phyloP scores from a whole-genome alignment of 2,797 vertebrate genomes.

The Takifugu rubripes region DNA sequence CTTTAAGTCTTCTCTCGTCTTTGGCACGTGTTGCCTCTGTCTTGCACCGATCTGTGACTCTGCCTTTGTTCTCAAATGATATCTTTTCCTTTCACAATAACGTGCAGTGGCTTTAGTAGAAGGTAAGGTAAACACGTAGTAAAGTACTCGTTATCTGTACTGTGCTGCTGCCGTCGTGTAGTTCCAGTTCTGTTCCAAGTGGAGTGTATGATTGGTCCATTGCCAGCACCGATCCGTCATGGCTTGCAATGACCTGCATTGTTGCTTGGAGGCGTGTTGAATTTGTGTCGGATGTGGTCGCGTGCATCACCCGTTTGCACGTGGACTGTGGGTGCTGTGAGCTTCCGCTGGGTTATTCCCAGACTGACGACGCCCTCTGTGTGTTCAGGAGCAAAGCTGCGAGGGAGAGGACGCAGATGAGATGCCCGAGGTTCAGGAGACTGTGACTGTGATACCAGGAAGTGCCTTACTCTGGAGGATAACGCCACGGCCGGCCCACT shows the following conservation, averaged over 20 bases:
- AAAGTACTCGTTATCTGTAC: conserved; percentile 55
- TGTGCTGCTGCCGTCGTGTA: conserved; percentile 67
- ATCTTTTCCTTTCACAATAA: conserved; percentile 67
- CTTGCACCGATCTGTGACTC: conserved; percentile 30
- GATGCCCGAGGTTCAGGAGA: conserved; percentile 86
- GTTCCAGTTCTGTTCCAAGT: conserved; percentile 58
- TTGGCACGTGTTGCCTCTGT: conserved; percentile 28
- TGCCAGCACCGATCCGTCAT: conserved; percentile 60
- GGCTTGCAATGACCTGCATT: conserved; percentile 64
- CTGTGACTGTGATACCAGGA: conserved; percentile 90
- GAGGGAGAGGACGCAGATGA: conserved; percentile 80
- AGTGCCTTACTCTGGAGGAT: conserved; percentile 96
- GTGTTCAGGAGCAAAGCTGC: conserved; percentile 62
- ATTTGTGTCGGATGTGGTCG: conserved; percentile 55
- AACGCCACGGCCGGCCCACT: conserved; percentile 84
- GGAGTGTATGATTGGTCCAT: conserved; percentile 59
- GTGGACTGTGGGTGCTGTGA: conserved; percentile 14
- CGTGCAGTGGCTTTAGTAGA: conserved; percentile 69
- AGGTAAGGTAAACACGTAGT: conserved; percentile 58
- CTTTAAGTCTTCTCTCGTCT: conserved; percentile 17
- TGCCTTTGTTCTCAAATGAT: conserved; percentile 54
- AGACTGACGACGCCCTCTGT: conserved; percentile 6
- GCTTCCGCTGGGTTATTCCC: not conserved
- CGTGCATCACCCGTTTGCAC: conserved; percentile 55
- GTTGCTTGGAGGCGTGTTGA: conserved; percentile 66